These are phyloP conservation scores for Ichneumon xanthorius DNA, from an alignment of 2,888 invertebrate genomes.

Conservation along the genomic window DNA sequence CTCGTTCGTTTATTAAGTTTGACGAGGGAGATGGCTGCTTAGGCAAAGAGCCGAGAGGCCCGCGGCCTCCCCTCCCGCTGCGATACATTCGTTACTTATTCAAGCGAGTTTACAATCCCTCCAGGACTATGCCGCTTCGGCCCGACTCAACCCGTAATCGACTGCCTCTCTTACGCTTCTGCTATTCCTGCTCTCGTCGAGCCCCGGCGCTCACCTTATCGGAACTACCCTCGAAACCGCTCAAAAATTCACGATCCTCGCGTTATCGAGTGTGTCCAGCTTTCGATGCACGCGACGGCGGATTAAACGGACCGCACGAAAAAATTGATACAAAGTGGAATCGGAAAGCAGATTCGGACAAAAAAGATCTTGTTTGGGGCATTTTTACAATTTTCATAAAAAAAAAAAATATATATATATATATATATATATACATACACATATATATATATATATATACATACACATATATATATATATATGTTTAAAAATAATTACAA, in stretches of 20 bases:
- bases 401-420: no score
- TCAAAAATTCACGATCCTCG: not conserved
- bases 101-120: constrained; percentile 84
- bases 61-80: constrained; percentile 49
- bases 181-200: constrained; percentile 57
- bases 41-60: constrained; percentile 80
- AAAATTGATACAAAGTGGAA: not conserved
- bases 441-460: no score
- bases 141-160: constrained; percentile 80
- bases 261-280: not conserved
- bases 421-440: no score
- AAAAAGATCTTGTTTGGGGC: not conserved
- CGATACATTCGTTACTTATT: constrained; percentile 84
- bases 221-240: constrained; percentile 1
- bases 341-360: not conserved
- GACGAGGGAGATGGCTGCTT: constrained; percentile 82
- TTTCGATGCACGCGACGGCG: not conserved
- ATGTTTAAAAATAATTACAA: no score
- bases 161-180: constrained; percentile 68
- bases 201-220: constrained; percentile 37
- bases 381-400: not conserved
- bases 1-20: constrained; percentile 83
- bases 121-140: constrained; percentile 55
- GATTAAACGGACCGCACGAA: not conserved
- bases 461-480: no score